Conservation (phyloP, 2,888 invertebrate genomes). For the Oligia latruncula region DNA sequence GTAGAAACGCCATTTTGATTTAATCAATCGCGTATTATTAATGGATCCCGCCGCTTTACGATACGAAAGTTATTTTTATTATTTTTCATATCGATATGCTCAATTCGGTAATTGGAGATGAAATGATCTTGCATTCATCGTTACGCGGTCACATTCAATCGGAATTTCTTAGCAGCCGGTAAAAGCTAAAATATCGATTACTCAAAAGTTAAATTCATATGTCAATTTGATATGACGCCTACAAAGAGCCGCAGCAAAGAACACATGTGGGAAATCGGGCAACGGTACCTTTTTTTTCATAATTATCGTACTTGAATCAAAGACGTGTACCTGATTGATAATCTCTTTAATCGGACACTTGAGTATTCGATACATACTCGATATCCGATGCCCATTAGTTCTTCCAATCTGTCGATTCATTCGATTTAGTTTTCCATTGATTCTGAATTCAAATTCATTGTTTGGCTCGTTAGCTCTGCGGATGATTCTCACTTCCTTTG, state of each 20-base stretch:
- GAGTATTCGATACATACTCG: conserved; percentile 66
- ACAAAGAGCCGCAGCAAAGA: conserved; percentile 51
- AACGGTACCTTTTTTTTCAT: conserved; percentile 74
- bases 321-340: conserved; percentile 77
- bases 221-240: conserved; percentile 67
- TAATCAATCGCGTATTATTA: conserved; percentile 81
- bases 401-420: conserved; percentile 83
- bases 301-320: conserved; percentile 78
- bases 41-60: conserved; percentile 70
- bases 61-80: conserved; percentile 68
- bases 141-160: conserved; percentile 53
- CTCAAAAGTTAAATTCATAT: conserved; percentile 64
- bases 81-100: conserved; percentile 64
- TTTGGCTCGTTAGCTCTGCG: conserved; percentile 79
- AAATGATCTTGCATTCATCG: conserved; percentile 66
- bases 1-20: conserved; percentile 75
- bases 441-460: conserved; percentile 82
- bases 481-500: conserved; percentile 74
- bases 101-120: conserved; percentile 72
- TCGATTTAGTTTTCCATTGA: conserved; percentile 85
- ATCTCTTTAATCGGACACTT: conserved; percentile 77
- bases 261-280: conserved; percentile 62
- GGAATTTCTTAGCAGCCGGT: conserved; percentile 54
- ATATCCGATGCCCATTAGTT: conserved; percentile 73
- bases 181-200: conserved; percentile 70